Evolutionary conservation across 2,113 vertebrate species (phyloP).

Genomic region (Passer domesticus): DNA sequence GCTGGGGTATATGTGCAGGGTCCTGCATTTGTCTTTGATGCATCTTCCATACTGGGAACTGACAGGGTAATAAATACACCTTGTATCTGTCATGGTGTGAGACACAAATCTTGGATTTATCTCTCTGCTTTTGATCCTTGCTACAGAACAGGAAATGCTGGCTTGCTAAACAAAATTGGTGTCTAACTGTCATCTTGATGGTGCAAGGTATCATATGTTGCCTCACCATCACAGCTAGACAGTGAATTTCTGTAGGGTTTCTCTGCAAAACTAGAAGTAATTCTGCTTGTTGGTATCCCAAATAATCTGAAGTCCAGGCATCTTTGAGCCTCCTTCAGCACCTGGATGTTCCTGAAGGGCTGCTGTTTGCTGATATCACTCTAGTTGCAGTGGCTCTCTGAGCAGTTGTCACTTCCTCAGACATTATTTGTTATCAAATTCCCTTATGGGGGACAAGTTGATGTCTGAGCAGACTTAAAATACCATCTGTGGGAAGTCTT

Average conservation of each 20-base stretch:
- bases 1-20: neutral
- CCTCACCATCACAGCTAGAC: neutral
- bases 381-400: neutral
- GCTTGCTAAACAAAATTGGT: neutral
- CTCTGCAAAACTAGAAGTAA: neutral
- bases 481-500: neutral
- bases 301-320: neutral
- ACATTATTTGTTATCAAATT: neutral
- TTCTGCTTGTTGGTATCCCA: neutral
- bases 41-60: neutral
- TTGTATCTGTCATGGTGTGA: neutral
- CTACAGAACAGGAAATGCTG: neutral
- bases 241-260: neutral
- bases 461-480: neutral
- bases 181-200: neutral
- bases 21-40: neutral
- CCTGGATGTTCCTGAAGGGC: neutral
- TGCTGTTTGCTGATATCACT: neutral
- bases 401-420: neutral
- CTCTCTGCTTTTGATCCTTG: neutral
- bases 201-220: neutral
- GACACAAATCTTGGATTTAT: neutral
- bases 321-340: neutral
- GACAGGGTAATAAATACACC: neutral
- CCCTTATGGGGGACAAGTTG: neutral